Evolutionary conservation across 2,113 vertebrate species (phyloP).

Genomic region (Spea multiplicata): DNA sequence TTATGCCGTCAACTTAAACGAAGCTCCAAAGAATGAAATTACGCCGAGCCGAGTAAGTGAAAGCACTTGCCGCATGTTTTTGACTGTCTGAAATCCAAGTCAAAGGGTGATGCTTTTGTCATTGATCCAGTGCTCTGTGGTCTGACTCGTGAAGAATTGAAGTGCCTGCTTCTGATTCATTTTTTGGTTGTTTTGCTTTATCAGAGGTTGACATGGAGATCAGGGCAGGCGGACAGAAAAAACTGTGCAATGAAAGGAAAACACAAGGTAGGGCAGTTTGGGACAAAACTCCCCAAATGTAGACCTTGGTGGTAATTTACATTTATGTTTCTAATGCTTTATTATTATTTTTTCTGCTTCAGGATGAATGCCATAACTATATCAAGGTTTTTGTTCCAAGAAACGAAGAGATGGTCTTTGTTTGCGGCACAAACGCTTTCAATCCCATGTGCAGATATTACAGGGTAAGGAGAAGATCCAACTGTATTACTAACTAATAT

Average conservation of each 20-base stretch:
- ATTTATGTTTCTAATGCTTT: conserved; percentile 3
- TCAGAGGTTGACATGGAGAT: conserved; percentile 95
- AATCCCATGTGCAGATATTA: conserved; percentile 98
- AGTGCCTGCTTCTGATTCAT: no score
- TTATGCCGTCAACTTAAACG: conserved; percentile 94
- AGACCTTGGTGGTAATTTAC: not conserved
- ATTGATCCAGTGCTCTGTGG: no score
- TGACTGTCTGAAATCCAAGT: not conserved
- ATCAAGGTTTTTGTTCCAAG: conserved; percentile 98
- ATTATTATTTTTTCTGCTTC: conserved; percentile 33
- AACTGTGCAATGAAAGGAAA: conserved; percentile 97
- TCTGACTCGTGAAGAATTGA: no score
- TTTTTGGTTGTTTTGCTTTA: conserved; percentile 47
- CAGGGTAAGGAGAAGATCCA: conserved; percentile 69
- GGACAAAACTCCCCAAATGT: conserved; percentile 21
- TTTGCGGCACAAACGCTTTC: conserved; percentile 96
- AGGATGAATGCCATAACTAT: conserved; percentile 99
- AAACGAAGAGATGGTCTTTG: conserved; percentile 95
- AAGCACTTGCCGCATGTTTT: conserved; percentile 5
- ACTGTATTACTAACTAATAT: not conserved
- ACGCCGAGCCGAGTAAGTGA: conserved; percentile 87
- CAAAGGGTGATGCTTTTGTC: no score
- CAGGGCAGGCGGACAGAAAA: conserved; percentile 86
- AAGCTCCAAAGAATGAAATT: conserved; percentile 91
- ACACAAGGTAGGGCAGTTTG: conserved; percentile 77